phyloP scores from a whole-genome alignment of 2,113 vertebrate genomes.

The Coreoperca whiteheadi region DNA sequence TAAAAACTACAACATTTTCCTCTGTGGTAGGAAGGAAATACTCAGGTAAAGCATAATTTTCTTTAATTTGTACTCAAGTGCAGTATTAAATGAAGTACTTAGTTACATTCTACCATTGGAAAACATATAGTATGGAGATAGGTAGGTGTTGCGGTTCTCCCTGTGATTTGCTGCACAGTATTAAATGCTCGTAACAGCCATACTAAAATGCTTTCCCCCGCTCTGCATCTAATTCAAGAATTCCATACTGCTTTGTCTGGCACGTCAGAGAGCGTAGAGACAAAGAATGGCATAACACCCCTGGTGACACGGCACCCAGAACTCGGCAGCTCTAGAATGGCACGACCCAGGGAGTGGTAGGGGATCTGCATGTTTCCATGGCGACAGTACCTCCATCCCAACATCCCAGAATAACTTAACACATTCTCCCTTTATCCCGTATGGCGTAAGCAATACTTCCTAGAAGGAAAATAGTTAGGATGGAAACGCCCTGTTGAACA shows the following conservation, averaged over 20 bases:
- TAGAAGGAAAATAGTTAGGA: constrained; percentile 57
- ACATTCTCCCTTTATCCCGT: constrained; percentile 66
- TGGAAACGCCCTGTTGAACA: constrained; percentile 7
- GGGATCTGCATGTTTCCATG: constrained; percentile 75
- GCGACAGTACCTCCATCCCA: constrained; percentile 63
- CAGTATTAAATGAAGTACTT: not conserved
- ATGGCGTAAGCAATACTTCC: constrained; percentile 65
- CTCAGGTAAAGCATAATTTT: not conserved
- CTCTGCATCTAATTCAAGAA: constrained; percentile 43
- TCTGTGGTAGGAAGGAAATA: not conserved
- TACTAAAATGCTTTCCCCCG: constrained; percentile 36
- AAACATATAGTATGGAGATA: not conserved
- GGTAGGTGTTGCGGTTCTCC: not conserved
- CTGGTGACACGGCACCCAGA: constrained; percentile 62
- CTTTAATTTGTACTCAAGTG: not conserved
- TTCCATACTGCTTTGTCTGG: constrained; percentile 39
- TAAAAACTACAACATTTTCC: not conserved
- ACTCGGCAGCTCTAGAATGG: constrained; percentile 65
- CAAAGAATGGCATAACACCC: constrained; percentile 62
- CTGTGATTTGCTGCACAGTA: not conserved
- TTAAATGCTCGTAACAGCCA: constrained; percentile 4
- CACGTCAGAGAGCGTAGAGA: constrained; percentile 38
- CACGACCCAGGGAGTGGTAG: constrained; percentile 66
- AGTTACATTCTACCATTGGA: not conserved
- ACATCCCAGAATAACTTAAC: constrained; percentile 77